Percentiles rank a stretch among this genome's conserved stretches.
phyloP scores from a whole-genome alignment of 2,113 vertebrate species.

The Ariopsis seemanni region DNA sequence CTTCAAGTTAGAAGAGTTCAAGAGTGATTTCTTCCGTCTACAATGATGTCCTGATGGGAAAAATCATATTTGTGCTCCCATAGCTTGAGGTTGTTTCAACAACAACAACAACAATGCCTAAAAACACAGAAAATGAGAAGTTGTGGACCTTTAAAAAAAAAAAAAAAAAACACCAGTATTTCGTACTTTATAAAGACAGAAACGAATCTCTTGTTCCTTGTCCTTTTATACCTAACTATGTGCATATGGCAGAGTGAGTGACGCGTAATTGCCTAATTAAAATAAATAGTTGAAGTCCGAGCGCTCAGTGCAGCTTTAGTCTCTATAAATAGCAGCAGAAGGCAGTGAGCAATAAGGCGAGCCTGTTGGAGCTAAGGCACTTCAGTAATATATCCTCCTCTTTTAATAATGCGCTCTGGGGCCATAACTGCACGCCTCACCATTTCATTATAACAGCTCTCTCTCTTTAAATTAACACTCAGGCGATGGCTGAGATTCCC shows the following conservation, averaged over 20 bases:
- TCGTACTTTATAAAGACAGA: neutral
- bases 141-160: neutral
- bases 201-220: neutral
- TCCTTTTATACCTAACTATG: neutral
- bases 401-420: constrained; percentile 65
- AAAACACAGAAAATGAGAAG: neutral
- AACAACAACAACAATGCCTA: neutral
- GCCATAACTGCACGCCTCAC: constrained; percentile 59
- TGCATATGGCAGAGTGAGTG: constrained; percentile 35
- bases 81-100: neutral
- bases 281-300: constrained; percentile 54
- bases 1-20: neutral
- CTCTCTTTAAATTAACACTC: constrained; percentile 58
- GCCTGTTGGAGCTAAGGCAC: constrained; percentile 54
- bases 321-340: constrained; percentile 55
- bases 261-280: constrained; percentile 53
- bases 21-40: neutral
- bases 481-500: constrained; percentile 49
- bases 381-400: constrained; percentile 62
- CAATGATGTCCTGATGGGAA: no score
- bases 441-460: constrained; percentile 57
- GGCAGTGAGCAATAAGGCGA: constrained; percentile 51
- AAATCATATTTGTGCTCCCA: neutral
- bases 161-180: no score
- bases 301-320: constrained; percentile 37